Base-by-base conservation (phyloP, 92 coral and sea anemone species). In the Phymanthus crucifer region DNA sequence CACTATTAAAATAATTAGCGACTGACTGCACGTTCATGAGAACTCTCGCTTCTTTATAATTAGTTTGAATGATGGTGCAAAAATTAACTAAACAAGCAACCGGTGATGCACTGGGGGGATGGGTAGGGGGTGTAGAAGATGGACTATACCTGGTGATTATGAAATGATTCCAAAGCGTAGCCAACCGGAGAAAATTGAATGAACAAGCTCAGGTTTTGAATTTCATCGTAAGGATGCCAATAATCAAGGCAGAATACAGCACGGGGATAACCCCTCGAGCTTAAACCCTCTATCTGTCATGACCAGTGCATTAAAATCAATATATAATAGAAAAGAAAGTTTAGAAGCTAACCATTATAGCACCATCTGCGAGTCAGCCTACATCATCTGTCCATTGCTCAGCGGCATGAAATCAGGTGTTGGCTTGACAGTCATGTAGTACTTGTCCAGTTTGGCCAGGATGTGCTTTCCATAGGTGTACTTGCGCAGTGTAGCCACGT, bases 381-480 rank as follows among this genome's bases (percentile, higher is more conserved):
- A 91, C 88, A 91, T 32, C 54, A 91, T 38, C 65, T 91, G 97
- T 45, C 97, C 97, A 77, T 92, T 92, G 45, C 90, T 83, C 61
- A 92, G 72, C 33, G 97, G 97, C 71, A 92, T 72, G 78, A 90
- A 92, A 36, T 92, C 97, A 0, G 93, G 91, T 9, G 90, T 77
- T 4, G 97, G 97, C 61, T 92, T 92, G 84, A 90, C 86, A 13
- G 80, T 87, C 94, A 92, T 87, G 79, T 87, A 92, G 66, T 96
- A 96, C 86, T 96, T 96, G 83, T 96, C 99, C 31, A 96, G 84
- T 73, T 96, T 96, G 65, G 99, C 99, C 65, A 96, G 80, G 83
- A 96, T 96, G 88, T 96, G 99, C 45, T 96, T 96, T 47, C 99
- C 99, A 56, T 96, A 96, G 7, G 99, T 96, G 87, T 93, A 96